phyloP scores from a whole-genome alignment of 2,888 invertebrate species.

The Andrena chrysosceles region DNA sequence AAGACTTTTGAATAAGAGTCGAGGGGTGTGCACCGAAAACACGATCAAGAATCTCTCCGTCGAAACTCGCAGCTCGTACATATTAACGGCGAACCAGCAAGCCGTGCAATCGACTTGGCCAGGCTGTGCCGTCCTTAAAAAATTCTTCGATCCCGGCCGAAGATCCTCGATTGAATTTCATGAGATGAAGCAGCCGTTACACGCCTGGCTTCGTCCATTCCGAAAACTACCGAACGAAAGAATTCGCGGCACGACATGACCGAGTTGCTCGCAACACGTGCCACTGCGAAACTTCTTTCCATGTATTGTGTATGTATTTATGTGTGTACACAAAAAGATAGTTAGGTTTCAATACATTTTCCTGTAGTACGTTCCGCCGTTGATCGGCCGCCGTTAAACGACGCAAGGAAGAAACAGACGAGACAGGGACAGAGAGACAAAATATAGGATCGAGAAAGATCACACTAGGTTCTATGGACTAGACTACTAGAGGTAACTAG shows the following conservation, averaged over 20 bases:
- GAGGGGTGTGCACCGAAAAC: constrained; percentile 16
- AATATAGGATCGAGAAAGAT: constrained; percentile 5
- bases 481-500: neutral
- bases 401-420: constrained; percentile 47
- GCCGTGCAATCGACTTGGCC: constrained; percentile 67
- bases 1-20: constrained; percentile 4
- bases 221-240: constrained; percentile 64
- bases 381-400: constrained; percentile 71
- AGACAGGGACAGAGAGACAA: constrained; percentile 17
- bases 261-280: constrained; percentile 73
- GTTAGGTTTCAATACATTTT: constrained; percentile 48
- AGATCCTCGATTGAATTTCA: constrained; percentile 80
- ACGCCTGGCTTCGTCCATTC: constrained; percentile 78
- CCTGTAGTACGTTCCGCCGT: constrained; percentile 67
- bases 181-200: constrained; percentile 81
- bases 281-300: constrained; percentile 66
- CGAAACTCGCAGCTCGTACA: constrained; percentile 41
- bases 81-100: constrained; percentile 64
- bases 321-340: neutral
- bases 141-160: constrained; percentile 71
- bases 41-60: constrained; percentile 39
- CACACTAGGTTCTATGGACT: neutral
- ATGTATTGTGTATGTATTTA: constrained; percentile 2
- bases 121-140: constrained; percentile 66
- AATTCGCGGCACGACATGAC: constrained; percentile 66